Evolutionary conservation across 2,113 vertebrate species (phyloP).

Genomic region (Corythaeola cristata): DNA sequence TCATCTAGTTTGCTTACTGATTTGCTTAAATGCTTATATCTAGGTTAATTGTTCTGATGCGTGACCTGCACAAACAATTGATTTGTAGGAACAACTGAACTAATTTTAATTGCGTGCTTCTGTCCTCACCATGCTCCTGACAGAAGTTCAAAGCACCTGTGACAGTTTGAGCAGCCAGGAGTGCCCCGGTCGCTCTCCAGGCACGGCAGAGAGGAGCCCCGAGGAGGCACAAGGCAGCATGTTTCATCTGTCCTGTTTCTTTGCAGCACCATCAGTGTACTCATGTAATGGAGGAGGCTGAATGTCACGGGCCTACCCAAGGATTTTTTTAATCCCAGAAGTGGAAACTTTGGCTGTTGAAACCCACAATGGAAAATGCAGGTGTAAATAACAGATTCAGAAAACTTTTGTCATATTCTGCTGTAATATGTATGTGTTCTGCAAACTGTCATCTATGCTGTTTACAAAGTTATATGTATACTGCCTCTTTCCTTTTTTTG

Average conservation of each 20-base stretch:
- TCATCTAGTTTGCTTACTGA: not conserved
- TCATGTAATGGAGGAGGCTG: not conserved
- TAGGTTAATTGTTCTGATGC: not conserved
- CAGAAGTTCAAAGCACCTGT: not conserved
- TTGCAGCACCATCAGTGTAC: not conserved
- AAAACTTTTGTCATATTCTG: not conserved
- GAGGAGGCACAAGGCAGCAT: not conserved
- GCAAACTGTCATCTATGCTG: not conserved
- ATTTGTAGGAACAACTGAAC: not conserved
- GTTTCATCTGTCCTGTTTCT: not conserved
- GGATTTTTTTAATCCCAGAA: not conserved
- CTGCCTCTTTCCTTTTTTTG: not conserved
- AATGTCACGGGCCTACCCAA: not conserved
- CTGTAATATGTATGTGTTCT: not conserved
- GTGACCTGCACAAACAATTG: not conserved
- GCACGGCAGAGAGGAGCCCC: not conserved
- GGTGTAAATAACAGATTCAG: not conserved
- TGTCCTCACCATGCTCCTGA: not conserved
- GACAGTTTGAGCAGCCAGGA: not conserved
- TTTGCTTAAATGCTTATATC: not conserved
- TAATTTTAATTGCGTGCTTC: not conserved
- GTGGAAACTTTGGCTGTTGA: not conserved
- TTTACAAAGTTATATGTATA: not conserved
- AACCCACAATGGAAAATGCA: not conserved
- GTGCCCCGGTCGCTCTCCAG: accelerated